Evolutionary conservation across 2,888 invertebrate genomes (phyloP).

Genomic region (Drosophila birchii): DNA sequence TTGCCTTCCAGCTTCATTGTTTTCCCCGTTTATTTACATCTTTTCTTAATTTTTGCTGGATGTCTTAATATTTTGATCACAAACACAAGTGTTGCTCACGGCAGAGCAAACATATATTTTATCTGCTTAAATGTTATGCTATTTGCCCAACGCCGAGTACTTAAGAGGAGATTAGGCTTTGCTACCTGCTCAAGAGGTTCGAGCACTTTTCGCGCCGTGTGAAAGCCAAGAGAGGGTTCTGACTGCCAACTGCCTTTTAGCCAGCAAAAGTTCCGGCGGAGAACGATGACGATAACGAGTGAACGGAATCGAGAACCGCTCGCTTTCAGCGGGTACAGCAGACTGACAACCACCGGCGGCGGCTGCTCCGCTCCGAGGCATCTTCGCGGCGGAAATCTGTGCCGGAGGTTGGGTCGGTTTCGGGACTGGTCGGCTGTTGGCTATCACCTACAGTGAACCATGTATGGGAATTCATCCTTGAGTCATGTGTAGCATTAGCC

Average conservation of each 20-base stretch:
- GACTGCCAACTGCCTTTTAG: conserved; percentile 10
- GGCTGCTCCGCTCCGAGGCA: conserved; percentile 55
- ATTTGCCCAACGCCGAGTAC: conserved; percentile 31
- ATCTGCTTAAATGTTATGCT: conserved; percentile 29
- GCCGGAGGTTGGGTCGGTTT: conserved; percentile 39
- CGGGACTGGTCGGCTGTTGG: conserved; percentile 17
- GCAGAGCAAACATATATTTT: conserved; percentile 34
- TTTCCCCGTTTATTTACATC: conserved; percentile 18
- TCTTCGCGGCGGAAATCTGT: conserved; percentile 70
- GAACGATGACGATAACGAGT: conserved; percentile 23
- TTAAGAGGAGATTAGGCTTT: conserved; percentile 36
- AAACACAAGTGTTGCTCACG: conserved; percentile 35
- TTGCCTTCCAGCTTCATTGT: conserved; percentile 10
- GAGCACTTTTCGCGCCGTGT: conserved; percentile 56
- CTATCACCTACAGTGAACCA: conserved; percentile 26
- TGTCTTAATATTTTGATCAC: conserved; percentile 21
- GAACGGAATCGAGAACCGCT: conserved; percentile 56
- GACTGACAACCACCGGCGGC: conserved; percentile 61
- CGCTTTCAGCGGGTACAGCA: conserved; percentile 63
- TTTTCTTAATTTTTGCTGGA: conserved; percentile 10
- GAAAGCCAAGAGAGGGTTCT: conserved; percentile 21
- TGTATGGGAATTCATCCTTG: neutral
- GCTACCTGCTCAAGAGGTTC: conserved; percentile 41
- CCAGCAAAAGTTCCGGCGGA: conserved; percentile 27
- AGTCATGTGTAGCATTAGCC: neutral